phyloP scores from a whole-genome alignment of 2,113 vertebrate species.

The Sorex fumeus region DNA sequence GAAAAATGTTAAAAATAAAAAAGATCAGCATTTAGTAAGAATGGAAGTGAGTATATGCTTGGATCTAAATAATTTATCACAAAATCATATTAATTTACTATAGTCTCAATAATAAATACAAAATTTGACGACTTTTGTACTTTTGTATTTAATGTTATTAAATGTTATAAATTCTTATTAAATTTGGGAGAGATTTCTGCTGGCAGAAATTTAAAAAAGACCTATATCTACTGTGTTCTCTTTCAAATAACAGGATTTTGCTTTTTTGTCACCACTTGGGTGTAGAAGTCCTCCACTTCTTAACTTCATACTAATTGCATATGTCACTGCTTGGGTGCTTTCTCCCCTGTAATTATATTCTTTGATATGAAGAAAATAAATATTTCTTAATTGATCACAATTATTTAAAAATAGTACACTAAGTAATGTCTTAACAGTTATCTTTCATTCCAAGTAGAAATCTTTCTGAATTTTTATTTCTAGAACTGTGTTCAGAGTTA shows the following conservation, averaged over 20 bases:
- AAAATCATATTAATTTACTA: too few relatives aligned
- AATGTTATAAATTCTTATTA: too few relatives aligned
- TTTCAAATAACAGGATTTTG: not conserved
- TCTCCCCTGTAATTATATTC: not conserved
- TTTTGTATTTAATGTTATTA: too few relatives aligned
- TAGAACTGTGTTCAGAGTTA: not conserved
- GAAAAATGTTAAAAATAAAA: too few relatives aligned
- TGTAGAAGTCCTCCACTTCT: not conserved
- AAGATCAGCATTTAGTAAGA: too few relatives aligned
- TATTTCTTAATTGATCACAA: not conserved
- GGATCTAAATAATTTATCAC: too few relatives aligned
- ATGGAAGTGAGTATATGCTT: too few relatives aligned
- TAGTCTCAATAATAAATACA: too few relatives aligned
- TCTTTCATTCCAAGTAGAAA: not conserved
- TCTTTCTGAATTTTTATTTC: not conserved
- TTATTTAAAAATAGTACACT: not conserved
- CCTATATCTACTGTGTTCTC: not conserved
- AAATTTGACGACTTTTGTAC: too few relatives aligned
- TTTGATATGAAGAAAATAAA: not conserved
- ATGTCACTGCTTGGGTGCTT: not conserved
- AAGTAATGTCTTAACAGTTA: not conserved
- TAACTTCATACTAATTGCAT: not conserved
- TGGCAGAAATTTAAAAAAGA: too few relatives aligned
- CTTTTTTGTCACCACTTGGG: not conserved
- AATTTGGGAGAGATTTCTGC: not conserved